Conservation (phyloP, 2,888 invertebrate genomes). For the Lysandra bellargus region DNA sequence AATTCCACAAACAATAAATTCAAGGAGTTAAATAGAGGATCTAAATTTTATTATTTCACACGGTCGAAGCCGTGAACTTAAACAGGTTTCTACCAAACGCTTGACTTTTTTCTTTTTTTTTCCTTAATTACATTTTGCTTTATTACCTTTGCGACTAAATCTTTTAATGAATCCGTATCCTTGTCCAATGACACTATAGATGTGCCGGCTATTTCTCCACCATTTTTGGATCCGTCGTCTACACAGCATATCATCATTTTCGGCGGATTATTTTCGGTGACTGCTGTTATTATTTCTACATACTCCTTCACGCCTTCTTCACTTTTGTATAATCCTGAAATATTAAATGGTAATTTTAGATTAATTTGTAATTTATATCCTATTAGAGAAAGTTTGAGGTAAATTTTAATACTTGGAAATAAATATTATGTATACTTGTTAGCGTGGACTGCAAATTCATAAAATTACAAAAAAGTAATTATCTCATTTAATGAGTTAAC, state of each 20-base stretch:
- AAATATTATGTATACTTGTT: too few species aligned
- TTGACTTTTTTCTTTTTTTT: too few species aligned
- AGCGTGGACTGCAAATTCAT: too few species aligned
- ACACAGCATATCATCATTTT: constrained; percentile 1
- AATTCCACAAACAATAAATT: too few species aligned
- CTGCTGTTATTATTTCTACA: neutral
- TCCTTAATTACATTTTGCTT: neutral
- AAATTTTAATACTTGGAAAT: too few species aligned
- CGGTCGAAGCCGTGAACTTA: neutral
- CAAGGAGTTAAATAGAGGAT: too few species aligned
- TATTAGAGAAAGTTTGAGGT: neutral
- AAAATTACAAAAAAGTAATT: too few species aligned
- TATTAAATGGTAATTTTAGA: neutral
- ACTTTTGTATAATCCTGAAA: constrained; percentile 24
- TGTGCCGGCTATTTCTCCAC: neutral
- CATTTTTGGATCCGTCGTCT: constrained; percentile 12
- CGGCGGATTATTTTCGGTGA: neutral
- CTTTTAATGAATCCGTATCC: neutral
- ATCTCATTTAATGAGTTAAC: too few species aligned
- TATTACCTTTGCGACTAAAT: neutral
- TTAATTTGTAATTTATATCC: neutral
- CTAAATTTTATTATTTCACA: neutral
- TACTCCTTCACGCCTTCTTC: constrained; percentile 23
- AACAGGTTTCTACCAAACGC: too few species aligned
- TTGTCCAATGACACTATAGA: constrained; percentile 14